These are phyloP conservation scores for Eptatretus burgeri DNA, from an alignment of 2,113 vertebrate genomes.

Conservation along the genomic window DNA sequence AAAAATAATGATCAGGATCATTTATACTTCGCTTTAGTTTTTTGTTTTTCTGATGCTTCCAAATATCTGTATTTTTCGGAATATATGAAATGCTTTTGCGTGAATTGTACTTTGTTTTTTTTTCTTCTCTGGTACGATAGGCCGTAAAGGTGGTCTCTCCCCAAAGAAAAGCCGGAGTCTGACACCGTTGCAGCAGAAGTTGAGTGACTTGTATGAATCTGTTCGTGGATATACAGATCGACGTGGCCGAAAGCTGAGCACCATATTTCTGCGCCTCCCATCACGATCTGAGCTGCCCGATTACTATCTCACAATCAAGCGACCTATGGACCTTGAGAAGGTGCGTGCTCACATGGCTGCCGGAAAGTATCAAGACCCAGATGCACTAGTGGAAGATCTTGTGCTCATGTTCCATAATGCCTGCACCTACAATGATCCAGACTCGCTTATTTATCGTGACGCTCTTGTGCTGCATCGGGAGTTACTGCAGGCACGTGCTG, in stretches of 20 bases:
- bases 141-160: slow-evolving; percentile 65
- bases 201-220: slow-evolving; percentile 80
- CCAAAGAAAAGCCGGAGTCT: slow-evolving; percentile 88
- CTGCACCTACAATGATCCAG: slow-evolving; percentile 85
- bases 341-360: slow-evolving; percentile 89
- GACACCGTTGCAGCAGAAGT: slow-evolving; percentile 81
- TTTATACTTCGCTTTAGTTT: no score
- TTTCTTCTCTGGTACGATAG: slow-evolving; percentile 17
- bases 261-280: slow-evolving; percentile 72
- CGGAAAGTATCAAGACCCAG: slow-evolving; percentile 92
- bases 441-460: slow-evolving; percentile 89
- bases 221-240: slow-evolving; percentile 94
- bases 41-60: no score
- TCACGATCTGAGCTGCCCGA: slow-evolving; percentile 91
- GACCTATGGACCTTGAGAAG: slow-evolving; percentile 91
- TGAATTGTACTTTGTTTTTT: background rate
- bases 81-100: background rate
- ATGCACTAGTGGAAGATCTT: slow-evolving; percentile 83
- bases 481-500: slow-evolving; percentile 47
- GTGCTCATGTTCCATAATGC: slow-evolving; percentile 99
- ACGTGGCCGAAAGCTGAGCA: slow-evolving; percentile 74
- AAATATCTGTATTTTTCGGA: background rate
- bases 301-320: slow-evolving; percentile 91
- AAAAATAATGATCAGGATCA: no score
- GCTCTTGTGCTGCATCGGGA: slow-evolving; percentile 75